Percentiles rank a stretch among this genome's conserved stretches.
These are phyloP conservation scores for Salticus scenicus DNA, from an alignment of 2,888 invertebrate genomes.

Conservation along the genomic window DNA sequence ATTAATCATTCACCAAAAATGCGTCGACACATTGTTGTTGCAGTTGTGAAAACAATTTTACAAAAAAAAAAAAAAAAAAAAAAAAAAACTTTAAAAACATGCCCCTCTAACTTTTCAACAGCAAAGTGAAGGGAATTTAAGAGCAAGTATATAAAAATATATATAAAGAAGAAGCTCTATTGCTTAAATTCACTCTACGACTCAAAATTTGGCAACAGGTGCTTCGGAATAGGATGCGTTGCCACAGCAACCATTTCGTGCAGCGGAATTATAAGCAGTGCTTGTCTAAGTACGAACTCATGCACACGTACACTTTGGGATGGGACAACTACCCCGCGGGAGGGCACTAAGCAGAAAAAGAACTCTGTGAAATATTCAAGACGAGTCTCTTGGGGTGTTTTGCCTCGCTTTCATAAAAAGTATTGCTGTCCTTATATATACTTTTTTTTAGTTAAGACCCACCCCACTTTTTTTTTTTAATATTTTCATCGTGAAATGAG, in stretches of 20 bases:
- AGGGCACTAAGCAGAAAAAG: slow-evolving; percentile 22
- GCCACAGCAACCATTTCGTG: slow-evolving; percentile 52
- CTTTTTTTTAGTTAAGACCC: slow-evolving; percentile 19
- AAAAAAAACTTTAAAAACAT: no score
- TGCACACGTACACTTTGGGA: slow-evolving; percentile 33
- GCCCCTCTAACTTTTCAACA: not conserved
- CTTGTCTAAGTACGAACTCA: slow-evolving; percentile 50
- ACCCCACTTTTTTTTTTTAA: slow-evolving; percentile 20
- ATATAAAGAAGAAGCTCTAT: not conserved
- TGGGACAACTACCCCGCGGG: slow-evolving; percentile 20
- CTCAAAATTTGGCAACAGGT: slow-evolving; percentile 47
- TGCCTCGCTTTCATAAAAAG: slow-evolving; percentile 51
- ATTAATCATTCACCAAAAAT: no score
- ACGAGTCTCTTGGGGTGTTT: slow-evolving; percentile 20
- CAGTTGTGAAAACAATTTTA: no score
- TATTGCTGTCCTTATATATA: slow-evolving; percentile 43
- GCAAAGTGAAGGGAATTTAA: not conserved
- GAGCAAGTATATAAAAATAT: not conserved
- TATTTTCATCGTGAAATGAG: slow-evolving; percentile 19
- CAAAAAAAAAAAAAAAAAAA: no score
- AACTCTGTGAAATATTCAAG: slow-evolving; percentile 63
- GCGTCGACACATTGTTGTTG: no score
- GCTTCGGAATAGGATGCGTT: slow-evolving; percentile 42
- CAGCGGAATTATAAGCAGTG: slow-evolving; percentile 58
- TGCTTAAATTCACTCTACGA: not conserved